Base-by-base conservation (phyloP, 2,113 vertebrate genomes). In the Arizona elegans region DNA sequence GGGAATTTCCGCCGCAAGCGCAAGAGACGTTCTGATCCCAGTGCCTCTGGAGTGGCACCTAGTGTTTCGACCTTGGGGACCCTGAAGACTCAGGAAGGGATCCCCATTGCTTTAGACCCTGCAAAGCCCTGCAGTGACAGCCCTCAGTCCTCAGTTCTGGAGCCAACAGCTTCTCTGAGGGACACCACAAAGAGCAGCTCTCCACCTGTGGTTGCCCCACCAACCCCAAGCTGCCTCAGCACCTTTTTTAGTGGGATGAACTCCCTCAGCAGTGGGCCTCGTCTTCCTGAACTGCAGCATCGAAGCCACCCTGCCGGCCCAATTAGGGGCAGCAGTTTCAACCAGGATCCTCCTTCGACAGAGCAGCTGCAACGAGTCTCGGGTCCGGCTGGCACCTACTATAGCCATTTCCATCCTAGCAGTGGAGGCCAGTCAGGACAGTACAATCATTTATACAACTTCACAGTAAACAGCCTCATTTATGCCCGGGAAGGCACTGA, bases 1-100 rank as follows among this genome's bases (percentile, higher is more conserved):
- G 99, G 99, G 13, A 99, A 99, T 94, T 99, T 99, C 96, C 98
- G 99, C 3, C 96, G 99, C 95, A 99, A 99, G 93, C 97, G 99
- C 91, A 99, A 99, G 96, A 98, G 99, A 24, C 98, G 99, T 33
- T 98, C 99, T 0, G 99, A 99, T 91, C 96, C 98, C 50, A 97
- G 94, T 10, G 15, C 94, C 26, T 94, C 97, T 0, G 53, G 97
- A 0, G 96, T 97, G 0, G 75, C 96, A 0, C 58, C 97, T 0
- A 6, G 88, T 0, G 92, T 95, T 90, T 94, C 96, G 17, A 93
- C 97, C 1, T 93, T 96, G 17, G 97, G 96, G 89, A 96, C 88
- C 65, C 94, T 97, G 1, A 99, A 99, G 93, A 90, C 97, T 0
- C 99, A 99, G 92, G 99, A 99, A 6, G 97, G 97, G 62, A 92